phyloP scores from a whole-genome alignment of 1,140 invertebrate species.

The Drosophila fuyamai region DNA sequence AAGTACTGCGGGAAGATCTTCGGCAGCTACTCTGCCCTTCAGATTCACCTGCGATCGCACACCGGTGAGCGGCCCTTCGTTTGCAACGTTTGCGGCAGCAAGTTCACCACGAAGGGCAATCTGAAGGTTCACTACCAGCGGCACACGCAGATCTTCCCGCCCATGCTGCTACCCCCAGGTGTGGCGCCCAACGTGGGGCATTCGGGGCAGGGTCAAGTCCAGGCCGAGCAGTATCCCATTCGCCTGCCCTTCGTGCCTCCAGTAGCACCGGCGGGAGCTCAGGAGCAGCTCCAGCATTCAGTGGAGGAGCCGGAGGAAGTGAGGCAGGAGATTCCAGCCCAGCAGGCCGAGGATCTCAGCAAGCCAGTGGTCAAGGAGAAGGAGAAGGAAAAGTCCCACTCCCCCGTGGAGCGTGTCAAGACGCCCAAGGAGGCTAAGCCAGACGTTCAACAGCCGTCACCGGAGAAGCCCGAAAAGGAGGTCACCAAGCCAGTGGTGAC shows the following conservation, averaged over 20 bases:
- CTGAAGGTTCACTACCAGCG: slow-evolving; percentile 98
- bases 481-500: slow-evolving; percentile 25
- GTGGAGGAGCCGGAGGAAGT: slow-evolving; percentile 19
- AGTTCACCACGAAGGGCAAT: slow-evolving; percentile 99
- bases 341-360: slow-evolving; percentile 67
- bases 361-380: slow-evolving; percentile 36
- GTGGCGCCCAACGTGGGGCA: slow-evolving; percentile 26
- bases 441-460: background rate
- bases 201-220: slow-evolving; percentile 10
- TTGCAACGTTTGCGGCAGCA: slow-evolving; percentile 98
- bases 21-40: slow-evolving; percentile 97
- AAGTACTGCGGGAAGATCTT: slow-evolving; percentile 99
- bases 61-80: slow-evolving; percentile 99
- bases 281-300: slow-evolving; percentile 7
- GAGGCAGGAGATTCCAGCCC: slow-evolving; percentile 9
- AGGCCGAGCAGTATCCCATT: slow-evolving; percentile 47
- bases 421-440: slow-evolving; percentile 33
- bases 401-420: slow-evolving; percentile 30
- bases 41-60: slow-evolving; percentile 97
- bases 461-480: slow-evolving; percentile 50
- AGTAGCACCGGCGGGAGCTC: slow-evolving; percentile 15
- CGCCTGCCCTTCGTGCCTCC: slow-evolving; percentile 61
- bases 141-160: slow-evolving; percentile 96
- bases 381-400: slow-evolving; percentile 34
- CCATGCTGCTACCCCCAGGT: slow-evolving; percentile 86